phyloP scores from a whole-genome alignment of 2,797 vertebrate species.

The Sebastes diaconus region DNA sequence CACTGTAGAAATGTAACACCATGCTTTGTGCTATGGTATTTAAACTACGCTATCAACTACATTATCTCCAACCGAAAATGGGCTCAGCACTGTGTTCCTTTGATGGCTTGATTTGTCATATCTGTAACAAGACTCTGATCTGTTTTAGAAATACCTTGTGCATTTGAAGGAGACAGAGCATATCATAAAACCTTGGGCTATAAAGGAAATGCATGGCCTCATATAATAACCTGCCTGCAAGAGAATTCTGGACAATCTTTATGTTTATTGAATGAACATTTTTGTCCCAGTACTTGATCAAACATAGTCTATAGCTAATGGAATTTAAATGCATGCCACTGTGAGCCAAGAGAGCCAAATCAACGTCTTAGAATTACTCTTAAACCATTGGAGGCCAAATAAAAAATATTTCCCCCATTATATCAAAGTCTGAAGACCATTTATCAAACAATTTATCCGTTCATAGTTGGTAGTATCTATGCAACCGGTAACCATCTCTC shows the following conservation, averaged over 20 bases:
- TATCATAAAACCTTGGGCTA: not conserved
- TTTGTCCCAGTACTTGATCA: not conserved
- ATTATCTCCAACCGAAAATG: slow-evolving; percentile 23
- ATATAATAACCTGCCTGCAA: not conserved
- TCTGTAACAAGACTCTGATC: not conserved
- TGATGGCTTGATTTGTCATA: slow-evolving; percentile 21
- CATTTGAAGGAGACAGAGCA: not conserved
- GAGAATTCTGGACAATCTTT: not conserved
- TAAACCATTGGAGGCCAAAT: not conserved
- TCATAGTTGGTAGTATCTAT: not conserved
- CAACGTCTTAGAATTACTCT: no score
- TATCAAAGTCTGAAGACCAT: not conserved
- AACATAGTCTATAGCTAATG: not conserved
- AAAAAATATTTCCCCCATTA: not conserved
- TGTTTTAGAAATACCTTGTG: slow-evolving; percentile 1
- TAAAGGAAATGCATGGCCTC: not conserved
- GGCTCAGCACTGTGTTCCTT: not conserved
- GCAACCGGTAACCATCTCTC: not conserved
- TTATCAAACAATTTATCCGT: not conserved
- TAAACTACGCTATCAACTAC: slow-evolving; percentile 13
- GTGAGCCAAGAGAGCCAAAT: not conserved
- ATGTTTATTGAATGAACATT: not conserved
- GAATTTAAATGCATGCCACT: not conserved
- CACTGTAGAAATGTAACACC: not conserved
- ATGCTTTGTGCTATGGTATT: slow-evolving; percentile 9